A percentile compares a stretch with the other conserved stretches of the same genome.
Conservation (phyloP, 2,888 invertebrate genomes). For the Eristalinus sepulchralis region DNA sequence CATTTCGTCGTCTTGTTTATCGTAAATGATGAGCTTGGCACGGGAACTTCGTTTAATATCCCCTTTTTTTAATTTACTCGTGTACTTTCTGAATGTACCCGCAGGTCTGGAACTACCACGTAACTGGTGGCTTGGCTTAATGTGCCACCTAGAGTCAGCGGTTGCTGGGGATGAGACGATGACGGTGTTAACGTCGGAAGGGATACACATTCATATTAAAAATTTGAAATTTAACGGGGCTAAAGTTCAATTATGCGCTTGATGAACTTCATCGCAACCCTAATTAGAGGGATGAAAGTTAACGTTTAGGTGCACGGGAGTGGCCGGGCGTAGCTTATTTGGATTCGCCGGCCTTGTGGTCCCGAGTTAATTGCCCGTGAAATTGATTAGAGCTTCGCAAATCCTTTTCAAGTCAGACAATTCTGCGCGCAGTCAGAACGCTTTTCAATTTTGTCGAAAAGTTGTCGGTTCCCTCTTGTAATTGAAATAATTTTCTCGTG, state of each 20-base stretch:
- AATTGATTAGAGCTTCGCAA: slow-evolving; percentile 26
- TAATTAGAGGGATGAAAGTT: slow-evolving; percentile 43
- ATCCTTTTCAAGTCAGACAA: slow-evolving; percentile 44
- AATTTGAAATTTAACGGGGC: slow-evolving; percentile 3
- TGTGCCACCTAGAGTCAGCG: background rate
- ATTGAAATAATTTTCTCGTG: slow-evolving; percentile 8
- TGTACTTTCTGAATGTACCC: background rate
- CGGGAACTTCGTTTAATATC: background rate
- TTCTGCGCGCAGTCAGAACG: background rate
- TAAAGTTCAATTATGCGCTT: slow-evolving; percentile 25
- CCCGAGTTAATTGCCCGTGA: slow-evolving; percentile 4
- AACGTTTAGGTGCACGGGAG: background rate
- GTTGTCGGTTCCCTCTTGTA: background rate
- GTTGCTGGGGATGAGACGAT: background rate
- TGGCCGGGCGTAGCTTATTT: background rate
- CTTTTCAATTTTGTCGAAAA: slow-evolving; percentile 37
- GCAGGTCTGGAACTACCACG: background rate
- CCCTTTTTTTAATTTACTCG: background rate
- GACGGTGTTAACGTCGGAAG: background rate
- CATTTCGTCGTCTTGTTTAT: slow-evolving; percentile 4
- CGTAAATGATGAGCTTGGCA: slow-evolving; percentile 11
- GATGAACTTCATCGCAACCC: slow-evolving; percentile 1
- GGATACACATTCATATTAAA: slow-evolving; percentile 16
- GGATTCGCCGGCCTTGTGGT: background rate
- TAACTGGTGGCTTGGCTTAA: slow-evolving; percentile 7